A percentile compares a stretch with the other conserved stretches of the same genome.
Conservation (phyloP, 2,797 vertebrate species). For the Cynopterus sphinx region DNA sequence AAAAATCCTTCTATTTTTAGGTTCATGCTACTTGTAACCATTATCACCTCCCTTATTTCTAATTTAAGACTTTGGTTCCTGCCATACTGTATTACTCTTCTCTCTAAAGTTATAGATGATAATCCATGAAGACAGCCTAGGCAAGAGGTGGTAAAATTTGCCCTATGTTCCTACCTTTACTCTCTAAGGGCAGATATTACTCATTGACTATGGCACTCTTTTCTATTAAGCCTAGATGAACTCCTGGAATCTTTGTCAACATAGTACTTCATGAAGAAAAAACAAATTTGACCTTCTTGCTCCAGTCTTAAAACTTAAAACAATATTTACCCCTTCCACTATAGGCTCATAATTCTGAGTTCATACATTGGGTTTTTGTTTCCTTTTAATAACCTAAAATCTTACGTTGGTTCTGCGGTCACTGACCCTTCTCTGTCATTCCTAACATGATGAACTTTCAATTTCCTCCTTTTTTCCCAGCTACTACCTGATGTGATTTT, state of each 20-base stretch:
- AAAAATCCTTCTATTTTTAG: not conserved
- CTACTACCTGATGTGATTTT: not conserved
- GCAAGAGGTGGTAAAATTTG: not conserved
- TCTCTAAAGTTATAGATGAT: not conserved
- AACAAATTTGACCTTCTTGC: slow-evolving; percentile 42
- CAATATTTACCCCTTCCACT: not conserved
- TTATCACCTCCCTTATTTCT: not conserved
- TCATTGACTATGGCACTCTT: not conserved
- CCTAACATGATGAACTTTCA: not conserved
- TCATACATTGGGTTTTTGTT: not conserved
- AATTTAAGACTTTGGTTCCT: not conserved
- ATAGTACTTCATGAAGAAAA: not conserved
- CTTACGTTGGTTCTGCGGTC: not conserved
- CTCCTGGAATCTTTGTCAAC: not conserved
- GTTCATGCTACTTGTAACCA: not conserved
- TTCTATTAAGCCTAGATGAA: not conserved
- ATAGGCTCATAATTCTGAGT: not conserved
- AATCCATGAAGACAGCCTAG: not conserved
- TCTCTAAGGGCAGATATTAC: not conserved
- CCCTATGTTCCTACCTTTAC: not conserved
- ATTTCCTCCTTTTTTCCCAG: not conserved
- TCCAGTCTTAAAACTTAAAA: slow-evolving; percentile 35
- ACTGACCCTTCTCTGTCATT: not conserved
- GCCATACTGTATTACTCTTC: not conserved
- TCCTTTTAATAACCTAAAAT: slow-evolving; percentile 27